Base-by-base conservation (phyloP, 2,888 invertebrate genomes). In the Apodemia mormo region DNA sequence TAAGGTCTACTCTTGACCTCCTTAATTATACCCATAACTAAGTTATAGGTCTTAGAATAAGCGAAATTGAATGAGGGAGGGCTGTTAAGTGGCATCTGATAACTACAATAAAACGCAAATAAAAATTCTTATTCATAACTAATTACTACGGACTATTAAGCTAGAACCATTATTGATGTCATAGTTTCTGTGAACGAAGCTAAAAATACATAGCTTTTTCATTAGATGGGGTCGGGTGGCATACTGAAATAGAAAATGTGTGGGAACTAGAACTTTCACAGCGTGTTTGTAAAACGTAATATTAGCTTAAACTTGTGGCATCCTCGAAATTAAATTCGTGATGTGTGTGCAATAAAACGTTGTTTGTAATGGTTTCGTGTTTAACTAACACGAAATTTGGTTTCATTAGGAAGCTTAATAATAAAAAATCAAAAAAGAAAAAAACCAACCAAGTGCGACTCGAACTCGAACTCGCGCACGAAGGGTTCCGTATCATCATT, bases 181-280 rank as follows among this genome's bases (percentile, higher is more conserved):
- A 64, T 37, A 64, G 61, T 64, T 64, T 64, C 61, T 33, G 61
- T 37, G 61, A 64, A 64, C 61, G 12, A 64, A n/a, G 61, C 61
- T 64, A 64, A 64, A 64, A 64, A 64, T 37, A 64, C 61, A 64
- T 37, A 14, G 61, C 61, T 64, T 64, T 64, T 64, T 61, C 61
- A 61, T 61, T 61, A 61, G 58, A 5, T 52, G 52, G 7, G 52
- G 52, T 14, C 2, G 52, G n/a, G 61, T 33, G 61, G 33, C 12
- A 61, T 61, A 61, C 61, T 30, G 61, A 33, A 61, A 61, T 61
- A 61, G 61, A 61, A 61, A 61, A 61, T 61, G 61, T 58, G 58
- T 37, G 61, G 61, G 33, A 61, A 33, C 61, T 61, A 14, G 61
- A 61, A 33, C 61, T 61, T 61, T 33, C 61, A 14, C 33, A 37